Evolutionary conservation across 1,140 invertebrate genomes (phyloP).

Genomic region (Wiebesia pumilae): DNA sequence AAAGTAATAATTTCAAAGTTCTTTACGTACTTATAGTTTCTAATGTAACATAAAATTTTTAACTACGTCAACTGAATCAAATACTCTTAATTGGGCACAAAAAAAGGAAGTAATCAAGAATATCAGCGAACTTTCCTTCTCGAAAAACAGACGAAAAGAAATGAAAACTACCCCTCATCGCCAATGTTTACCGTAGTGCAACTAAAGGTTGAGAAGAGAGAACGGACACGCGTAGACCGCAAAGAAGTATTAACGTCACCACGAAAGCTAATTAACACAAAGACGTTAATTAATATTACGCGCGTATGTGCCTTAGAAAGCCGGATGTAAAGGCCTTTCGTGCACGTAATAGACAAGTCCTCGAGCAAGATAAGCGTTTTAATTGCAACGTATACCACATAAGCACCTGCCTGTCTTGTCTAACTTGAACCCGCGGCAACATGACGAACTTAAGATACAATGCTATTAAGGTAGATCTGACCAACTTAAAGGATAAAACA

Average conservation of each 20-base stretch:
- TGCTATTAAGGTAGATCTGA: not conserved
- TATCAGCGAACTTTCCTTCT: not conserved
- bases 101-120: not conserved
- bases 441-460: not conserved
- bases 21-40: too few species aligned
- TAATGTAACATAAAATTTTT: too few species aligned
- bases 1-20: too few species aligned
- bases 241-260: not conserved
- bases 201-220: not conserved
- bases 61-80: too few species aligned
- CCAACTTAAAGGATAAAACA: not conserved
- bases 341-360: not conserved
- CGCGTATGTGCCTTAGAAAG: not conserved
- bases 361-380: conserved; percentile 43
- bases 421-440: not conserved
- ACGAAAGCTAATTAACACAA: conserved; percentile 57
- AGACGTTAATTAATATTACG: conserved; percentile 60
- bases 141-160: not conserved
- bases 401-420: not conserved
- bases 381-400: conserved; percentile 46
- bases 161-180: not conserved
- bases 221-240: not conserved
- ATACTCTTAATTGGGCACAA: not conserved
- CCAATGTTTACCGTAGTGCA: not conserved
- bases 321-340: not conserved